Base-by-base conservation (phyloP, 2,113 vertebrate species). In the Opisthocomus hoazin region DNA sequence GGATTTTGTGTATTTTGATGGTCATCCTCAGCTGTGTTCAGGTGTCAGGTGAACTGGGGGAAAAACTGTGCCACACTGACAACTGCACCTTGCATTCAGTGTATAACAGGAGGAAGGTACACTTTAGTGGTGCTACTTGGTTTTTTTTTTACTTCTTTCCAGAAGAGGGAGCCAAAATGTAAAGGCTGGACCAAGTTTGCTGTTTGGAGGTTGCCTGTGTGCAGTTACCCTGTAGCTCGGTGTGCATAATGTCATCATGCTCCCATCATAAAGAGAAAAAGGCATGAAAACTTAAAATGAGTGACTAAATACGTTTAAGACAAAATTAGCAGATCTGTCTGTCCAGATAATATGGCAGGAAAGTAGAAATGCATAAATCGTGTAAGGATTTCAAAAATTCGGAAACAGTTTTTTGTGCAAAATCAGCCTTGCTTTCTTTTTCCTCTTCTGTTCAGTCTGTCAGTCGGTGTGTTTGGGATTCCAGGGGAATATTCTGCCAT, bases 151-250 rank as follows among this genome's bases (percentile, higher is more conserved):
- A n/a, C 29, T 65, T 90, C 6, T 39, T 87, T 84, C 94, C 95
- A 87, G 86, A 58, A 95, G 96, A 68, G 94, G 96, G 95, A 96
- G 95, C 94, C 89, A 92, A 87, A 94, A 92, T 64, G 65, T 78
- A 95, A 95, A 78, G 73, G 11, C 80, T 96, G 76, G 10, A 54
- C 6, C 10, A 8, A 12, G 51, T 61, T 69, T 65, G 22, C 18
- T 54, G 15, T 69, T 18, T 1, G 7, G 23, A 14, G 43, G 26
- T 50, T 61, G 46, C 10, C 6, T 46, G 46, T 1, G 32, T 54
- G n/a, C 50, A 51, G 10, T 68, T 85, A 36, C 0, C 21, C 5
- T 32, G 15, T 63, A n/a, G 21, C 24, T 81, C 45, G 30, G 54
- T 8, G 27, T 74, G 34, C 6, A 0, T 34, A 8, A 11, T 61